Evolutionary conservation across 2,888 invertebrate genomes (phyloP).

Genomic region (Phengaris arion): DNA sequence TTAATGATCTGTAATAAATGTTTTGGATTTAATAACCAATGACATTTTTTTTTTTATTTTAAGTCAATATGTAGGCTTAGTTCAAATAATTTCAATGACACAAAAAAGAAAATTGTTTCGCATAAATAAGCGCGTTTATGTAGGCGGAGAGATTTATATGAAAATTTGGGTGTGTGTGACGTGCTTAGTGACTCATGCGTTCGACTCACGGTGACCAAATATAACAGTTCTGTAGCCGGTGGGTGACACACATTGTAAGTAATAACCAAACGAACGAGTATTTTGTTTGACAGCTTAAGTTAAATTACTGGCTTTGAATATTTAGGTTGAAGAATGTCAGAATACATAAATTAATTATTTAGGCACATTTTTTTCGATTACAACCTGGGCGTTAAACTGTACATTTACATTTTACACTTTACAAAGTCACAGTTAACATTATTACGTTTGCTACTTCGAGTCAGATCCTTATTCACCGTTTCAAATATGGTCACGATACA

Average conservation of each 20-base stretch:
- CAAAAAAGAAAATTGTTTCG: background rate
- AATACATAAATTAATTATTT: background rate
- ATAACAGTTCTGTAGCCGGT: slow-evolving; percentile 23
- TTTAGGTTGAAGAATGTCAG: background rate
- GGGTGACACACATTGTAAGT: slow-evolving; percentile 21
- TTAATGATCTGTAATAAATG: background rate
- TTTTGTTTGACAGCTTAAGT: slow-evolving; percentile 18
- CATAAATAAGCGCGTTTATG: background rate
- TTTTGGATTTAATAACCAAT: background rate
- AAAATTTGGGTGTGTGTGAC: background rate
- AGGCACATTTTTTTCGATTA: background rate
- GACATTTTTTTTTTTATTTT: no score
- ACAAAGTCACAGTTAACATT: slow-evolving; percentile 1
- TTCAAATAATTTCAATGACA: no score
- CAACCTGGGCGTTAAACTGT: background rate
- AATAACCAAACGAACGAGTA: slow-evolving; percentile 2
- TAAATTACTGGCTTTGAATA: slow-evolving; percentile 7
- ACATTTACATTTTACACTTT: slow-evolving; percentile 7
- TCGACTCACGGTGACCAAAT: slow-evolving; percentile 21
- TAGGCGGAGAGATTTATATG: background rate
- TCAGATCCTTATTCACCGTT: slow-evolving; percentile 26
- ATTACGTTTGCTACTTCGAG: slow-evolving; percentile 14
- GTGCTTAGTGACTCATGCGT: slow-evolving; percentile 7
- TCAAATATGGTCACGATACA: slow-evolving; percentile 22
- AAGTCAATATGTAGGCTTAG: no score